Evolutionary conservation across 2,113 vertebrate species (phyloP), one percentile per base, ranked within the genome.

Genomic region (zebrafish (Danio rerio)): DNA sequence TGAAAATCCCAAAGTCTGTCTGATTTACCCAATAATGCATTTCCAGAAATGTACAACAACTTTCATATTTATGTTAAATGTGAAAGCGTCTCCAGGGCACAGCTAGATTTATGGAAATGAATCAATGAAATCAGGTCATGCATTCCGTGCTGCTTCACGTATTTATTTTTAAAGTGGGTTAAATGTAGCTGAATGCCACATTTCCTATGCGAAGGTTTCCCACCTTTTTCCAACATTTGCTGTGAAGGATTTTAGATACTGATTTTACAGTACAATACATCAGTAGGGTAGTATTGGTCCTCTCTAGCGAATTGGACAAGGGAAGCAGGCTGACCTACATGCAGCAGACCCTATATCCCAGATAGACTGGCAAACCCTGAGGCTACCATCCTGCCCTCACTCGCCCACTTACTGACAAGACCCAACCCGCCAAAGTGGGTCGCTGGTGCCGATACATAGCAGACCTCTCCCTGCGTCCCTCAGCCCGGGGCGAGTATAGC

Each of bases 311-410:
- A 59, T 74, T 69, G 63, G 69, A 76, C 31, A 31, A 75, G 55
- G 16, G 49, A 88, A 84, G 84, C 88, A 88, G 89, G 88, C 80
- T 90, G 92, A 93, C 92, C 92, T 94, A 93, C 87, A 93, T 93
- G 91, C 87, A 87, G 91, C 87, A 92, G 90, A 88, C 87, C 74
- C 7, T 84, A 89, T 55, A 79, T 85, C 89, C 91, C 89, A 91
- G 87, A 90, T 93, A 87, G 58, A 81, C 85, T 42, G 78, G 88
- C 87, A 78, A 69, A 83, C 88, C 91, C 86, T 74, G 65, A 86
- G 91, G 92, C 86, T 78, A 84, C 68, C 68, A 81, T 90, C 88
- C 86, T 86, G 88, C 84, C 85, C 88, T 43, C 84, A 87, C 88
- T 86, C 18, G 42, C 58, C 74, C 58, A 59, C 56, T 74, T 85